A percentile compares a stretch with the other conserved stretches of the same genome.
Evolutionary conservation across 2,888 invertebrate species (phyloP).

Genomic region (Yponomeuta sedellus): DNA sequence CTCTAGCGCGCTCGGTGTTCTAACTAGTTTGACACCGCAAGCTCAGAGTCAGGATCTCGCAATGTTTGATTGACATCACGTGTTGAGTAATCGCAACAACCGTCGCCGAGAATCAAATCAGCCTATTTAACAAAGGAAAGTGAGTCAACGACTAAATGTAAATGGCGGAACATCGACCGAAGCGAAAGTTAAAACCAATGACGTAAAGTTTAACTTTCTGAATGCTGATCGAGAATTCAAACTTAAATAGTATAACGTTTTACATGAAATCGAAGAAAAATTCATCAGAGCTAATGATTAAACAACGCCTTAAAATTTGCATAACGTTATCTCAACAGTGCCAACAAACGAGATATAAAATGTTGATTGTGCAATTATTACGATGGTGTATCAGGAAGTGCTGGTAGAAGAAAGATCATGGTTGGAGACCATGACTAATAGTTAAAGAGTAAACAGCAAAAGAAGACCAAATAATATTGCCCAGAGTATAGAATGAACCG

Average conservation of each 20-base stretch:
- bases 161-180: constrained; percentile 24
- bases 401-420: background rate
- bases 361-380: constrained; percentile 6
- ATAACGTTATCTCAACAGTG: constrained; percentile 28
- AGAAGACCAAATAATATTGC: constrained; percentile 23
- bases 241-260: constrained; percentile 19
- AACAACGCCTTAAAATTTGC: constrained; percentile 34
- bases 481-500: background rate
- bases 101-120: constrained; percentile 1
- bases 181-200: constrained; percentile 45
- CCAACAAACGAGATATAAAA: background rate
- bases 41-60: background rate
- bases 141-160: constrained; percentile 24
- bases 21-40: background rate
- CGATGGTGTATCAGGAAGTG: background rate
- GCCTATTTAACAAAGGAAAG: constrained; percentile 25
- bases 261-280: constrained; percentile 54
- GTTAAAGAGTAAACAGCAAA: constrained; percentile 17
- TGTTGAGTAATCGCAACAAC: constrained; percentile 4
- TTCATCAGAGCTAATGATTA: constrained; percentile 35
- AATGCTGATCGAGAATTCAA: constrained; percentile 45
- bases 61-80: background rate
- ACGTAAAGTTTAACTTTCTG: constrained; percentile 41
- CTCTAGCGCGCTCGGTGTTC: background rate
- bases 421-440: background rate